Base-by-base conservation (phyloP, 2,113 vertebrate species). In the Fulica atra region DNA sequence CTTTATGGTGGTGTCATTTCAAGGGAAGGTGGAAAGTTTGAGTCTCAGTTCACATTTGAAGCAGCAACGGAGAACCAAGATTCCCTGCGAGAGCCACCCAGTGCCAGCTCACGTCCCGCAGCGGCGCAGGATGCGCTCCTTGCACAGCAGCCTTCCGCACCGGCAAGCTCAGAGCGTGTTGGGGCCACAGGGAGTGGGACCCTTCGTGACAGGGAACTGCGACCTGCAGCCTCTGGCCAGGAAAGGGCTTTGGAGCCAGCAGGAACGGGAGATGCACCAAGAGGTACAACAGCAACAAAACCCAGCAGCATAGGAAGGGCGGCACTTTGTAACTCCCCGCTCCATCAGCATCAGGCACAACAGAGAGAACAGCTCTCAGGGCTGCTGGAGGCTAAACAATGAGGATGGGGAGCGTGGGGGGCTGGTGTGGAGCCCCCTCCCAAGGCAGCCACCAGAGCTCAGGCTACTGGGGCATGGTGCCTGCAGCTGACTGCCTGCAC, bases 401-500 rank as follows among this genome's bases (percentile, higher is more conserved):
- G 6, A 38, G 56, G 33, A 3, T 14, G 2, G 40, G 53, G 36
- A 60, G 64, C 2, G 3, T 17, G 18, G 35, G 31, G 48, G 35
- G 14, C 53, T 13, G 56, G 11, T 29, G 51, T 6, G 1, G 65
- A 51, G 13, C 50, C 68, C 61, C 42, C 15, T 10, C n/a, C 28
- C 9, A 2, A 1, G 63, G 40, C 64, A 50, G 42, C 56, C 14
- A 7, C 4, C 16, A 10, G 60, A 31, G 54, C 72, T 11, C 0
- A 6, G 54, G 59, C 13, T 29, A 9, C 53, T 24, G 13, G 0
- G 2, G 21, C 0, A 6, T 10, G 42, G 36, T 17, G 1, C 54
- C 64, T 2, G 0, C 0, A 13, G 11, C 42, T 0, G 6, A 4
- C 11, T 0, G 16, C 6, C 51, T 2, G 13, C 35, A 2, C 5